phyloP scores from a whole-genome alignment of 2,888 invertebrate species.

The Trilocha varians region DNA sequence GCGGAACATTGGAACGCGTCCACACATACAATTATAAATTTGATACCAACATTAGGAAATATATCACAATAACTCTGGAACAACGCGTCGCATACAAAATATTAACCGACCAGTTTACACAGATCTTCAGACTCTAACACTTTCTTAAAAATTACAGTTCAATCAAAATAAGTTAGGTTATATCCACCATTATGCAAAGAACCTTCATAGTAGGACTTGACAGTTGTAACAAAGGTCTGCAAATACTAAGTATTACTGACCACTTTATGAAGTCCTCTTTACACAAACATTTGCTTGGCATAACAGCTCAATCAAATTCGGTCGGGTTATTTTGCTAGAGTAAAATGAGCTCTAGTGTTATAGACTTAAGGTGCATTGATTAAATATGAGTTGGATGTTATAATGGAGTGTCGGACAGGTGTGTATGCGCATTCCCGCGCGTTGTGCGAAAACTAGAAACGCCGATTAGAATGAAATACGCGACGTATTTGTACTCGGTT shows the following conservation, averaged over 20 bases:
- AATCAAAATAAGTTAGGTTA: not conserved
- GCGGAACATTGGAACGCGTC: not conserved
- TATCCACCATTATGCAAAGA: not conserved
- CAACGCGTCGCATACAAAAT: constrained; percentile 7
- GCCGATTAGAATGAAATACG: constrained; percentile 60
- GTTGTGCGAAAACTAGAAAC: constrained; percentile 52
- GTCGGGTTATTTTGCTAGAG: too few species aligned
- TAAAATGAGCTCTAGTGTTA: too few species aligned
- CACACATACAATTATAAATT: constrained; percentile 11
- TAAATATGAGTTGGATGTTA: too few species aligned
- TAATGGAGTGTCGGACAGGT: constrained; percentile 59
- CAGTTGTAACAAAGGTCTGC: too few species aligned
- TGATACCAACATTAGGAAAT: constrained; percentile 15
- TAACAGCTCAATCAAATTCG: too few species aligned
- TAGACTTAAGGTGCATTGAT: too few species aligned
- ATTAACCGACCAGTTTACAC: constrained; percentile 3
- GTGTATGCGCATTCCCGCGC: constrained; percentile 38
- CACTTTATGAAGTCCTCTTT: too few species aligned
- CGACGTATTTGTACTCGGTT: constrained; percentile 29
- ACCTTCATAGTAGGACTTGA: not conserved
- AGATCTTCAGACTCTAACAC: not conserved
- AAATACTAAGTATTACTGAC: too few species aligned
- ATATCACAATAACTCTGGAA: constrained; percentile 32
- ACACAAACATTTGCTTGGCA: too few species aligned
- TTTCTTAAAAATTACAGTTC: not conserved